Conservation (phyloP, 2,888 invertebrate genomes). For the Drosophila greeni region DNA sequence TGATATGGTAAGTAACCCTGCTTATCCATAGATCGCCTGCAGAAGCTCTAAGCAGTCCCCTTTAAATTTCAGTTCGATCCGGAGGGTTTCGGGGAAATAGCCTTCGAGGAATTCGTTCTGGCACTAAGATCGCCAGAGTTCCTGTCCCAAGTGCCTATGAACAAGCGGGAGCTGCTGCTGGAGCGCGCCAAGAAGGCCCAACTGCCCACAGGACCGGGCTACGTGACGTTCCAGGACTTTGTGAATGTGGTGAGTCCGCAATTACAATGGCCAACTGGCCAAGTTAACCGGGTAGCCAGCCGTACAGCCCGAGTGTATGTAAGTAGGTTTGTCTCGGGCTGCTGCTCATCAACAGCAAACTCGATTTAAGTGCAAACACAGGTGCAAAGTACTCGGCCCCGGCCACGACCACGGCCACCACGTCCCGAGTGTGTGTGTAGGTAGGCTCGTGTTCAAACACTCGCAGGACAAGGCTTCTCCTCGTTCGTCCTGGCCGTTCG, state of each 20-base stretch:
- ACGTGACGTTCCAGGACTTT: slow-evolving; percentile 95
- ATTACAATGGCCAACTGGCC: slow-evolving; percentile 25
- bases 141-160: slow-evolving; percentile 85
- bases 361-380: slow-evolving; percentile 68
- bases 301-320: slow-evolving; percentile 34
- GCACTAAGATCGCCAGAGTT: slow-evolving; percentile 89
- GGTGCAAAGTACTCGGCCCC: slow-evolving; percentile 45
- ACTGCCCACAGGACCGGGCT: slow-evolving; percentile 81
- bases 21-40: neutral
- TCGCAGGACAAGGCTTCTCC: slow-evolving; percentile 27
- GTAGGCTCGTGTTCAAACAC: slow-evolving; percentile 67
- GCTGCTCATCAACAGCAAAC: slow-evolving; percentile 52
- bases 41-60: neutral
- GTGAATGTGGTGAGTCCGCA: slow-evolving; percentile 92
- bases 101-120: slow-evolving; percentile 89
- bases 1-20: slow-evolving; percentile 84
- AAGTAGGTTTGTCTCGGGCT: slow-evolving; percentile 26
- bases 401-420: slow-evolving; percentile 36
- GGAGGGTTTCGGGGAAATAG: slow-evolving; percentile 95
- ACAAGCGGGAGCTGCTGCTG: slow-evolving; percentile 86
- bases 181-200: slow-evolving; percentile 86
- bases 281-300: slow-evolving; percentile 35
- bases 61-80: slow-evolving; percentile 86
- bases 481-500: slow-evolving; percentile 35
- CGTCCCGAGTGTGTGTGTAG: slow-evolving; percentile 40